Evolutionary conservation across 2,797 vertebrate species (phyloP).

Genomic region (Microcaecilia unicolor): DNA sequence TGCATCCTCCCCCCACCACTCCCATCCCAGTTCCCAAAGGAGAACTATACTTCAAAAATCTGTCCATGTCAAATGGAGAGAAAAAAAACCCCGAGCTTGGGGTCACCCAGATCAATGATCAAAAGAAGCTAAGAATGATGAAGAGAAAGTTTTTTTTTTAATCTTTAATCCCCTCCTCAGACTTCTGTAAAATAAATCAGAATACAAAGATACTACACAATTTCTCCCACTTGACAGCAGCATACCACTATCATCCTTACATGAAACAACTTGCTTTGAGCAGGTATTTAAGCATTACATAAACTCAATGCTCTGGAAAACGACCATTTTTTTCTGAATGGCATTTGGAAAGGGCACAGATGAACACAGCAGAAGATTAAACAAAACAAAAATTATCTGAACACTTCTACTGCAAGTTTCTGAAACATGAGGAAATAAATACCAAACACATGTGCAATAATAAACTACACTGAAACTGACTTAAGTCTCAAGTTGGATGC

Average conservation of each 20-base stretch:
- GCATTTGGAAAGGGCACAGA: too few species aligned
- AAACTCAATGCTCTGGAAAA: too few species aligned
- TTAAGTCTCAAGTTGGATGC: too few species aligned
- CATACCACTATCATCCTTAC: conserved; percentile 22
- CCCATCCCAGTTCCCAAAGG: conserved; percentile 59
- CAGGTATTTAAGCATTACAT: not conserved
- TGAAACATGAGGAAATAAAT: too few species aligned
- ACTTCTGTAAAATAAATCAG: conserved; percentile 42
- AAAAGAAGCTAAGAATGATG: conserved; percentile 65
- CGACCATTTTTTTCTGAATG: too few species aligned
- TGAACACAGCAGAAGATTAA: too few species aligned
- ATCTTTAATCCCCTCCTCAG: conserved; percentile 1
- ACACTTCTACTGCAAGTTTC: too few species aligned
- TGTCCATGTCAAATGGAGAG: conserved; percentile 80
- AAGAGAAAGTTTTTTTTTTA: conserved; percentile 9
- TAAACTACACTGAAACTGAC: too few species aligned
- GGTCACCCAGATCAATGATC: conserved; percentile 91
- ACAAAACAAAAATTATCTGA: too few species aligned
- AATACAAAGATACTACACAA: conserved; percentile 33
- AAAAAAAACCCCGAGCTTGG: conserved; percentile 65
- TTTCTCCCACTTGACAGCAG: conserved; percentile 3
- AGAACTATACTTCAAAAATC: conserved; percentile 66
- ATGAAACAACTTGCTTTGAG: conserved; percentile 21
- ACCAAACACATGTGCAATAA: too few species aligned
- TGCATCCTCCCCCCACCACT: too few species aligned